phyloP scores from a whole-genome alignment of 2,797 vertebrate species.

The Gymnothorax javanicus region DNA sequence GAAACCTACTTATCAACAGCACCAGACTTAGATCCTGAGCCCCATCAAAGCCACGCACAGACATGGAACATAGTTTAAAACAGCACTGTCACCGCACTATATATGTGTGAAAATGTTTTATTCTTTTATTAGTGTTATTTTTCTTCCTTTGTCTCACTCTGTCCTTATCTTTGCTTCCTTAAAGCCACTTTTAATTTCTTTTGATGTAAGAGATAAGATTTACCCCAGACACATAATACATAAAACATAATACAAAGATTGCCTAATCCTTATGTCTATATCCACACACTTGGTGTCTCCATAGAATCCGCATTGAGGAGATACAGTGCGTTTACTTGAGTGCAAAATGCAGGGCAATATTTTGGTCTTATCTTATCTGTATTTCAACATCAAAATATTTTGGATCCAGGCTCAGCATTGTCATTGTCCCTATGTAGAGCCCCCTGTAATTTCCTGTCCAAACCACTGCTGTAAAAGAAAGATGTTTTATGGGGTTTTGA shows the following conservation, averaged over 20 bases:
- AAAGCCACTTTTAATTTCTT: neutral
- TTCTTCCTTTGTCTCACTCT: neutral
- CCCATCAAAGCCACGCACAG: neutral
- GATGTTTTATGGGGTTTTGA: neutral
- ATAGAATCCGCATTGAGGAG: neutral
- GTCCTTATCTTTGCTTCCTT: neutral
- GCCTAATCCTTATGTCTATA: neutral
- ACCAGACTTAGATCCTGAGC: too few relatives aligned
- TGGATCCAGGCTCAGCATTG: neutral
- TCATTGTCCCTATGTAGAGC: neutral
- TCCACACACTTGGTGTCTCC: slow-evolving; percentile 14
- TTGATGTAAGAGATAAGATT: neutral
- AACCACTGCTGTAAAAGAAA: neutral
- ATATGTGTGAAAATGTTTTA: neutral
- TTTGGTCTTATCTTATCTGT: neutral
- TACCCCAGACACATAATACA: neutral
- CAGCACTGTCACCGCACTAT: neutral
- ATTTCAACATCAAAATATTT: neutral
- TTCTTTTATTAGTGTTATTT: slow-evolving; percentile 1
- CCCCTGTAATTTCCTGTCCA: neutral
- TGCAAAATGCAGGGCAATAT: neutral
- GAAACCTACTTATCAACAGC: too few relatives aligned
- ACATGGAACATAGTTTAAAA: neutral
- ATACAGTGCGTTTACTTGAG: neutral
- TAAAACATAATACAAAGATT: neutral